A percentile compares a stretch with the other conserved stretches of the same genome.
Evolutionary conservation across 2,113 vertebrate species (phyloP).

Genomic region (Vireo altiloquus): DNA sequence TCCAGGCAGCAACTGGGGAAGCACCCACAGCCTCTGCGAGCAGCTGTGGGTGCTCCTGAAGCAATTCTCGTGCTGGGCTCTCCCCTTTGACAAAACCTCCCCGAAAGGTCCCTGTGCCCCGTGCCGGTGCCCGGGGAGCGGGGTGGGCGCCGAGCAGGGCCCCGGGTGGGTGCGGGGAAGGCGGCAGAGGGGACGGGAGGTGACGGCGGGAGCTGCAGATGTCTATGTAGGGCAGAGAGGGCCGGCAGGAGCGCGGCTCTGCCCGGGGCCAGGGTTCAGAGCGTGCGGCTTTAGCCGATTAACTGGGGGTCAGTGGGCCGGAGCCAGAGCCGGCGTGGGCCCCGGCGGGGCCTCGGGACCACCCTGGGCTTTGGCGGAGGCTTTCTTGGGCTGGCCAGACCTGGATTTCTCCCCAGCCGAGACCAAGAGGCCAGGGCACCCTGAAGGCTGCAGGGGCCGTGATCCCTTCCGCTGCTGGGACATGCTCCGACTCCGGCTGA

Average conservation of each 20-base stretch:
- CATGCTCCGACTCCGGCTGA: background rate
- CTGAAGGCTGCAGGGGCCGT: accelerated
- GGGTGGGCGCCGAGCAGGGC: background rate
- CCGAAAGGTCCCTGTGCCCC: accelerated
- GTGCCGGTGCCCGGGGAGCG: accelerated
- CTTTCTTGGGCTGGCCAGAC: background rate
- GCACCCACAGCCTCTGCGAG: accelerated
- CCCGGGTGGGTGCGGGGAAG: background rate
- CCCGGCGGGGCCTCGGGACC: background rate
- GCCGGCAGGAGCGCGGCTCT: background rate
- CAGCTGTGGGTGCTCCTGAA: background rate
- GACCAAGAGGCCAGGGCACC: accelerated
- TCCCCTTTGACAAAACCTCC: accelerated
- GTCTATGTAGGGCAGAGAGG: slow-evolving; percentile 46
- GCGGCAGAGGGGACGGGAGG: background rate
- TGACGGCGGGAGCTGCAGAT: background rate
- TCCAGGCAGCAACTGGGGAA: background rate
- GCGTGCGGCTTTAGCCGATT: slow-evolving; percentile 21
- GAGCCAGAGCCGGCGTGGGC: background rate
- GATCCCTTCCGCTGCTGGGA: background rate
- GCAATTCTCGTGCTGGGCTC: background rate
- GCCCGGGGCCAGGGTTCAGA: slow-evolving; percentile 2
- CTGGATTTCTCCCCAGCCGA: background rate
- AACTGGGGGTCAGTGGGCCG: slow-evolving; percentile 56
- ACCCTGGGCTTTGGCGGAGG: background rate